Evolutionary conservation across 2,888 invertebrate species (phyloP).

Genomic region (Automeris io): DNA sequence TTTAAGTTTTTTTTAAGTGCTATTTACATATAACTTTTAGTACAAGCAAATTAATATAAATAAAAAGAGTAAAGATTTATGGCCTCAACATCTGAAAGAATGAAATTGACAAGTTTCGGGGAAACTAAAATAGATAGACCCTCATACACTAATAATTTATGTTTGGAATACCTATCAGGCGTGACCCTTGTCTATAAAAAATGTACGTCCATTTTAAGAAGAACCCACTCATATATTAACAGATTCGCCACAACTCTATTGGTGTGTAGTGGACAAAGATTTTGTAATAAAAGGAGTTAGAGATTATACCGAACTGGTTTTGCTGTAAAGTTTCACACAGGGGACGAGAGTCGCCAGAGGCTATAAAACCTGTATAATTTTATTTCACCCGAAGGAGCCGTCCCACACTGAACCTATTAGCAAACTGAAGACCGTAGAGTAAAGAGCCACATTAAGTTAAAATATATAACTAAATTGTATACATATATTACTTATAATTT

Average conservation of each 20-base stretch:
- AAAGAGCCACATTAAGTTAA: too few relatives aligned
- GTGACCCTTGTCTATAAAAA: constrained; percentile 3
- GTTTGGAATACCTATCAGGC: neutral
- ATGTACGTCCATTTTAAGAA: constrained; percentile 2
- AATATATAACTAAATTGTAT: too few relatives aligned
- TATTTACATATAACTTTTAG: neutral
- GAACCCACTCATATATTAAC: constrained; percentile 3
- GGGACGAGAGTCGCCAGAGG: constrained; percentile 23
- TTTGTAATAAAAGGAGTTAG: constrained; percentile 19
- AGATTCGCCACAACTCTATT: constrained; percentile 25
- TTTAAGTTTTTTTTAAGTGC: too few relatives aligned
- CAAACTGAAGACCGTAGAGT: constrained; percentile 19
- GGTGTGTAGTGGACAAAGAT: constrained; percentile 23
- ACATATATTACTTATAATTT: too few relatives aligned
- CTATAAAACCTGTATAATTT: constrained; percentile 40
- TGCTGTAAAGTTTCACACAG: constrained; percentile 28
- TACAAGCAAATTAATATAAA: neutral
- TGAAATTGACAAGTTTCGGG: neutral
- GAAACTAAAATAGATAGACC: neutral
- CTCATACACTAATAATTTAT: constrained; percentile 1
- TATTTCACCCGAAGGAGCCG: constrained; percentile 31
- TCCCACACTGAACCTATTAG: constrained; percentile 30
- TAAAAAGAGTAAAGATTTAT: too few relatives aligned
- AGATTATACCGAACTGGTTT: constrained; percentile 14
- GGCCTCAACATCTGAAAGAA: neutral